A percentile compares a stretch with the other conserved stretches of the same genome.
Evolutionary conservation across 92 coral and sea anemone species (phyloP).

Genomic region (Galaxea fascicularis): DNA sequence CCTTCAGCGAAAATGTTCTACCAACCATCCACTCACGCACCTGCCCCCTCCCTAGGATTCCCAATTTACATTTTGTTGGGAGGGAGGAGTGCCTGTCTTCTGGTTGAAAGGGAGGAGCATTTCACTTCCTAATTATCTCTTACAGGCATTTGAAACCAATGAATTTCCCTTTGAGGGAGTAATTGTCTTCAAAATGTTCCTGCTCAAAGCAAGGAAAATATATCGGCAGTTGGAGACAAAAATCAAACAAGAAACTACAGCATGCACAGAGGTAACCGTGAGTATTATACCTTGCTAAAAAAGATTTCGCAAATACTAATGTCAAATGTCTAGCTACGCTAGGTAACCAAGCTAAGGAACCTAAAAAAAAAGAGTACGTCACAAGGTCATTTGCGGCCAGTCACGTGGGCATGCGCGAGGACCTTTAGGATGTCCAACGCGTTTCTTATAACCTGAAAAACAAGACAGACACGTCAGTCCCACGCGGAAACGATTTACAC

Average conservation of each 20-base stretch:
- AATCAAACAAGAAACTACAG: neutral
- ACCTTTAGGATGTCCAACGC: conserved; percentile 67
- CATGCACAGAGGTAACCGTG: no score
- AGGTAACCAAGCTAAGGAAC: neutral
- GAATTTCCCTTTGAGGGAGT: conserved; percentile 21
- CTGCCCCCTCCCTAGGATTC: no score
- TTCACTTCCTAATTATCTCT: neutral
- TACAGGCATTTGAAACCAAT: conserved; percentile 20
- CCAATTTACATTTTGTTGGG: no score
- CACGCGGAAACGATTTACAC: neutral
- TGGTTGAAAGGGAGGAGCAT: no score
- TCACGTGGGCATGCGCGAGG: conserved; percentile 57
- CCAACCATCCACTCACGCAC: no score
- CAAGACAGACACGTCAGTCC: neutral
- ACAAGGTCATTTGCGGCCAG: conserved; percentile 69
- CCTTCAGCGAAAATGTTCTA: no score
- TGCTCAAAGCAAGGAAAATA: neutral
- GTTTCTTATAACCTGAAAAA: conserved; percentile 66
- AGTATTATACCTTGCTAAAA: no score
- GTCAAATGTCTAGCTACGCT: no score
- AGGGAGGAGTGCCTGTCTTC: no score
- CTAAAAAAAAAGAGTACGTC: neutral
- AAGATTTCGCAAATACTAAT: neutral
- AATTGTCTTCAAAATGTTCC: neutral
- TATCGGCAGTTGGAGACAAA: neutral